Percentiles rank a stretch among this genome's conserved stretches.
phyloP scores from a whole-genome alignment of 2,113 vertebrate species.

The Corythornis madagascariensis region DNA sequence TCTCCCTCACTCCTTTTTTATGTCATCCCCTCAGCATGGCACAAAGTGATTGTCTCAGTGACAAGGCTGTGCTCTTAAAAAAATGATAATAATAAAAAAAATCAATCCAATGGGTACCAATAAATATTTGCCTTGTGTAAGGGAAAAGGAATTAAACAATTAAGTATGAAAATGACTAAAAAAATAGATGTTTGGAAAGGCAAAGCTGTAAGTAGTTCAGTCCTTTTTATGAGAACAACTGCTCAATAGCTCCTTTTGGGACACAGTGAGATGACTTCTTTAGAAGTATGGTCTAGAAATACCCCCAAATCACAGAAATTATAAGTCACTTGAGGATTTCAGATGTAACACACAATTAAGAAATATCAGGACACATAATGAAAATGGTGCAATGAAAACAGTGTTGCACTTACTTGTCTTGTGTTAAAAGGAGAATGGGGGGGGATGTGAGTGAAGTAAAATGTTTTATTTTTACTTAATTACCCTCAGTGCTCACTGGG shows the following conservation, averaged over 20 bases:
- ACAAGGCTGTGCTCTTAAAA: conserved; percentile 6
- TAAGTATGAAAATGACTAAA: conserved; percentile 12
- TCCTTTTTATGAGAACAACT: neutral
- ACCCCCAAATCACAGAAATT: conserved; percentile 36
- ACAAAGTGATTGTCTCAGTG: neutral
- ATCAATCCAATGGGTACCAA: neutral
- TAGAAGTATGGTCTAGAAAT: conserved; percentile 13
- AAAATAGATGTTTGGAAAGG: neutral
- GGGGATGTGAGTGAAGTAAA: neutral
- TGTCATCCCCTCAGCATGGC: neutral
- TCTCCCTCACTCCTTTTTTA: neutral
- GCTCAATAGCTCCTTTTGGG: conserved; percentile 48
- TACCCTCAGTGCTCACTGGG: conserved; percentile 6
- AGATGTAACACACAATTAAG: conserved; percentile 25
- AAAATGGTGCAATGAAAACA: conserved; percentile 27
- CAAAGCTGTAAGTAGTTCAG: conserved; percentile 9
- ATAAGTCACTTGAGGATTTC: conserved; percentile 33
- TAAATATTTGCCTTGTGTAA: conserved; percentile 52
- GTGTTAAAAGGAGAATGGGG: neutral
- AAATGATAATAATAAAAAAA: neutral
- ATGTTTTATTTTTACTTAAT: conserved; percentile 61
- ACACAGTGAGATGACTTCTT: neutral
- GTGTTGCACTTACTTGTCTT: neutral
- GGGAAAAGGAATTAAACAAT: conserved; percentile 14
- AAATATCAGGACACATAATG: conserved; percentile 24